Conservation (phyloP, 53 echinoderm and acorn worm genomes). For the Antedon mediterranea region DNA sequence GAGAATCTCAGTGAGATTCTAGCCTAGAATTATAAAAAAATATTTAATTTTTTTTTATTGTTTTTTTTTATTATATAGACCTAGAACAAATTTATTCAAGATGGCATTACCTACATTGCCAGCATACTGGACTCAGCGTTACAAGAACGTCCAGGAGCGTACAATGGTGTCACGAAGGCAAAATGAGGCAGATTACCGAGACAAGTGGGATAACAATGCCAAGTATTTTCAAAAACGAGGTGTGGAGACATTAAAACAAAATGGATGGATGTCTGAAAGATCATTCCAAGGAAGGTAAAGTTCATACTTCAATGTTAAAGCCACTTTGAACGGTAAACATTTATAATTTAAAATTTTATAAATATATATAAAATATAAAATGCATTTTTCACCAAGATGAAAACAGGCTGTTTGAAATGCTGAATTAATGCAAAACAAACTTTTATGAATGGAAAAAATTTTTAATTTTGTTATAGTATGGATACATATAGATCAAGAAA, state of each 20-base stretch:
- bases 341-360: too few relatives aligned
- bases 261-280: constrained; percentile 89
- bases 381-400: too few relatives aligned
- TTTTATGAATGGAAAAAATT: too few relatives aligned
- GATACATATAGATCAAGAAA: constrained; percentile 61
- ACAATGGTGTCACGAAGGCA: constrained; percentile 66
- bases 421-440: too few relatives aligned
- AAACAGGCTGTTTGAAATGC: too few relatives aligned
- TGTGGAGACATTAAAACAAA: constrained; percentile 53
- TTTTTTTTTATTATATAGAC: neutral
- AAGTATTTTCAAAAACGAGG: constrained; percentile 57
- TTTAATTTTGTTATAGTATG: constrained; percentile 34
- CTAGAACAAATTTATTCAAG: neutral
- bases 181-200: constrained; percentile 75
- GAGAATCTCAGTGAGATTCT: too few relatives aligned
- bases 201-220: constrained; percentile 63
- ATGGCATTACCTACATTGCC: constrained; percentile 91
- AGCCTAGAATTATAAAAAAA: too few relatives aligned
- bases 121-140: constrained; percentile 73
- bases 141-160: constrained; percentile 87
- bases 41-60: too few relatives aligned
- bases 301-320: too few relatives aligned
- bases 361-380: too few relatives aligned
- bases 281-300: constrained; percentile 73
- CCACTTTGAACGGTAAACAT: too few relatives aligned